These are phyloP conservation scores for Falco naumanni DNA, from an alignment of 2,797 vertebrate genomes.

Conservation along the genomic window DNA sequence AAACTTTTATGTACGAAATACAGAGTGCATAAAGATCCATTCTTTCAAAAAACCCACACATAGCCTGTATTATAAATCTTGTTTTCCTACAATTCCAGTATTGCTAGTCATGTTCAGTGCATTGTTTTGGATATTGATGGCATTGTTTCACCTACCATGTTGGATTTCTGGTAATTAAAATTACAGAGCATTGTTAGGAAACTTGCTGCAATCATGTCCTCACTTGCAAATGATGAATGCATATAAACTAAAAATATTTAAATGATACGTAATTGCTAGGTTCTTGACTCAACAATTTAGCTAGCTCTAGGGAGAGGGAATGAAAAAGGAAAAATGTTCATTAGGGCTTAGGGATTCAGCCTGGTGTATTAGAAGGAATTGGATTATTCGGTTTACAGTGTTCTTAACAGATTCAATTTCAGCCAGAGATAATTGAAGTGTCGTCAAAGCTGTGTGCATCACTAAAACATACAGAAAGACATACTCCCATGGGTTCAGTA, in stretches of 20 bases:
- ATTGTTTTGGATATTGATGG: constrained; percentile 7
- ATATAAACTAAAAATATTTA: constrained; percentile 73
- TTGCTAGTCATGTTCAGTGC: neutral
- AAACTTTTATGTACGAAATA: neutral
- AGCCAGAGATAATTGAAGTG: constrained; percentile 57
- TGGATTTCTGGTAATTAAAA: constrained; percentile 73
- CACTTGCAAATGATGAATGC: constrained; percentile 40
- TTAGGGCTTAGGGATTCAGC: constrained; percentile 62
- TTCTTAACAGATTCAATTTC: constrained; percentile 73
- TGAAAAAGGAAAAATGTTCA: constrained; percentile 63
- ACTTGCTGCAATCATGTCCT: constrained; percentile 45
- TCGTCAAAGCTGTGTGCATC: constrained; percentile 45
- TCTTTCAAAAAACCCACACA: neutral
- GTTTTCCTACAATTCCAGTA: neutral
- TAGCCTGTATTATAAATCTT: neutral
- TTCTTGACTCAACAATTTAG: constrained; percentile 72
- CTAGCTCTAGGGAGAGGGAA: constrained; percentile 51
- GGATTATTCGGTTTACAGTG: constrained; percentile 63
- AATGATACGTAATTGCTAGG: constrained; percentile 66
- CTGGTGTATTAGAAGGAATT: constrained; percentile 63
- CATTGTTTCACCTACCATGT: constrained; percentile 5
- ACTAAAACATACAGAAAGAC: constrained; percentile 46
- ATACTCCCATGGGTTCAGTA: constrained; percentile 38
- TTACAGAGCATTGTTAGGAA: constrained; percentile 50
- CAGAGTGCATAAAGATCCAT: neutral